phyloP scores from a whole-genome alignment of 2,888 invertebrate species.

The Atherix ibis region DNA sequence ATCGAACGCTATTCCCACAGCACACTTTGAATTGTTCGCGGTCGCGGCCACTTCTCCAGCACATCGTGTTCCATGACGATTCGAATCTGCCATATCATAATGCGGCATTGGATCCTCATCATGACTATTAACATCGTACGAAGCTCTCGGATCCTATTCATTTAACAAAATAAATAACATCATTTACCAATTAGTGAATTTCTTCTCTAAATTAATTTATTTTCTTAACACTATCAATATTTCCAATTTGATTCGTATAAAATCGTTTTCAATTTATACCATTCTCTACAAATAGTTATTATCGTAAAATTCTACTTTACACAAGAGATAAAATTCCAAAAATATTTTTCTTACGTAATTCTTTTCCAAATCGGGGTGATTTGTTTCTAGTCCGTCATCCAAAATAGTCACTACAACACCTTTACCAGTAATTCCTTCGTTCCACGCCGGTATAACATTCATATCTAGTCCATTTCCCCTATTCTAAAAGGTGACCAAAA shows the following conservation, averaged over 20 bases:
- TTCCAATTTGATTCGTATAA: no score
- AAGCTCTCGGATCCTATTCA: constrained; percentile 90
- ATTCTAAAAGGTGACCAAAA: constrained; percentile 41
- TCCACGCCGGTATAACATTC: constrained; percentile 95
- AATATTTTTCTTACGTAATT: constrained; percentile 97
- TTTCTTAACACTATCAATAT: no score
- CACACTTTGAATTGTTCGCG: constrained; percentile 90
- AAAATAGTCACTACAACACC: constrained; percentile 93
- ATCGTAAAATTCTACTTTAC: no score
- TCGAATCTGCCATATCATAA: constrained; percentile 93
- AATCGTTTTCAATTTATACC: no score
- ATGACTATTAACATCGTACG: constrained; percentile 92
- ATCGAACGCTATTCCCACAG: constrained; percentile 90
- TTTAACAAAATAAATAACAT: constrained; percentile 16
- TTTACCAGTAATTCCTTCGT: constrained; percentile 81
- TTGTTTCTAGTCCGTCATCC: constrained; percentile 90
- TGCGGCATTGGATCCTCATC: constrained; percentile 95
- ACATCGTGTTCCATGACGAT: constrained; percentile 87
- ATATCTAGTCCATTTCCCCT: constrained; percentile 86
- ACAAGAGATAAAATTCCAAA: no score
- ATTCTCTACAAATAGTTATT: no score
- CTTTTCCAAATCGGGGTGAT: constrained; percentile 79
- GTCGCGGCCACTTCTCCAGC: constrained; percentile 97
- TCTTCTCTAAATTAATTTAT: no score
- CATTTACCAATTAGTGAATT: not conserved